Evolutionary conservation across 37 sponge, comb jelly and placozoan species (phyloP).

Genomic region (Bolinopsis microptera): DNA sequence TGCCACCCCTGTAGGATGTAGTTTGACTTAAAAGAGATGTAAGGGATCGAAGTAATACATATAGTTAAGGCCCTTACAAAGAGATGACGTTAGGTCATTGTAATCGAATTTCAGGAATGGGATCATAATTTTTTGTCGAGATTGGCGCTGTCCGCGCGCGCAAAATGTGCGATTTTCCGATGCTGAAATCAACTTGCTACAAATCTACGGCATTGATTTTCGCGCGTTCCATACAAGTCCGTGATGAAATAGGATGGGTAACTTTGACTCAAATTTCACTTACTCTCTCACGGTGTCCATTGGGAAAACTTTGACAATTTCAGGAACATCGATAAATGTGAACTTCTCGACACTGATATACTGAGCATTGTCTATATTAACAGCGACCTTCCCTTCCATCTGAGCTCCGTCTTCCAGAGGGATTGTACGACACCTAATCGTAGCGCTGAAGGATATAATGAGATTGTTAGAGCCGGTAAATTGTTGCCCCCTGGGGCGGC

Average conservation of each 20-base stretch:
- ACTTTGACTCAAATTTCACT: background rate
- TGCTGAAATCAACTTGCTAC: background rate
- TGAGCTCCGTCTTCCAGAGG: background rate
- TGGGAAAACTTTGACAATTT: background rate
- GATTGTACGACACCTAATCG: slow-evolving; percentile 1
- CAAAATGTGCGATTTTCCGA: background rate
- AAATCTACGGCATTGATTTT: background rate
- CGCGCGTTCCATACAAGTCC: slow-evolving; percentile 10
- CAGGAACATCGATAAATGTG: slow-evolving; percentile 32
- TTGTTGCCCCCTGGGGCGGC: background rate
- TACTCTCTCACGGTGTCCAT: slow-evolving; percentile 12
- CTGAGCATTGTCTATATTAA: slow-evolving; percentile 23
- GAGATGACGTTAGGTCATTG: no score
- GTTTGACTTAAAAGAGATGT: background rate
- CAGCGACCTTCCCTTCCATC: background rate
- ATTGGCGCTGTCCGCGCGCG: slow-evolving; percentile 24
- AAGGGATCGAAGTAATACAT: no score
- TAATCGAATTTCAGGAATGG: no score
- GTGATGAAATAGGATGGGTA: background rate
- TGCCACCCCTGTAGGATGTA: slow-evolving; percentile 9
- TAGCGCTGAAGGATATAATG: background rate
- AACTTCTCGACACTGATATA: background rate
- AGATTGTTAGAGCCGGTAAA: background rate
- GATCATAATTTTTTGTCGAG: no score
- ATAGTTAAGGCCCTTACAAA: no score